Evolutionary conservation across 1,140 invertebrate species (phyloP).

Genomic region (Adoxophyes honmai): DNA sequence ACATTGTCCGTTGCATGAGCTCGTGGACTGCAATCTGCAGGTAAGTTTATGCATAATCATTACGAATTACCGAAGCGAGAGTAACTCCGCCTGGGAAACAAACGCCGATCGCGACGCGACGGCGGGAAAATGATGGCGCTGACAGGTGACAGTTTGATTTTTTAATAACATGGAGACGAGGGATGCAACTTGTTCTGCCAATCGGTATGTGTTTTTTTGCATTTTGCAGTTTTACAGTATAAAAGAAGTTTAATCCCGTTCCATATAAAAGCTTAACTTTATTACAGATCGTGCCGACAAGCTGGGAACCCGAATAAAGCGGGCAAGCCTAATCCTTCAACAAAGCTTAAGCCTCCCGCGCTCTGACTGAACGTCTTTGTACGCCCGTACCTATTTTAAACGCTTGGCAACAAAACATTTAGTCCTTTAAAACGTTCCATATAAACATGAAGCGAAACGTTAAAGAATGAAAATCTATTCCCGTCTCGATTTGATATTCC

Average conservation of each 20-base stretch:
- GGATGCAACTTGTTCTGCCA: not conserved
- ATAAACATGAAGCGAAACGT: not conserved
- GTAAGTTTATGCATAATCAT: conserved; percentile 69
- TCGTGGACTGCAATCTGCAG: conserved; percentile 66
- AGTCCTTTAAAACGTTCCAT: conserved; percentile 1
- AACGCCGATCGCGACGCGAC: conserved; percentile 34
- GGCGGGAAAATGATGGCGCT: conserved; percentile 51
- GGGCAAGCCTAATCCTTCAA: conserved; percentile 37
- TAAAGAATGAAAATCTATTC: conserved; percentile 9
- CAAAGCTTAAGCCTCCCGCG: conserved; percentile 42
- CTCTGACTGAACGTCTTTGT: conserved; percentile 4
- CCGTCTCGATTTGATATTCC: conserved; percentile 33
- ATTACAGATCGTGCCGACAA: conserved; percentile 47
- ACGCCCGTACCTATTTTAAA: too few species aligned
- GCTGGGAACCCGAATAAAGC: conserved; percentile 55
- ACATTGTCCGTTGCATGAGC: conserved; percentile 72
- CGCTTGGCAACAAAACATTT: not conserved
- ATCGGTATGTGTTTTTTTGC: not conserved
- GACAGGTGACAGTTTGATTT: conserved; percentile 35
- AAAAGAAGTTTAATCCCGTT: not conserved
- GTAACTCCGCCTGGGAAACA: conserved; percentile 57
- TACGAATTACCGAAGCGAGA: conserved; percentile 62
- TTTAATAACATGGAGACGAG: conserved; percentile 4
- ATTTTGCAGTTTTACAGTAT: not conserved
- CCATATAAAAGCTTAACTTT: not conserved